Evolutionary conservation across 92 coral and sea anemone genomes (phyloP).

Genomic region (Palythoa grandiflora): DNA sequence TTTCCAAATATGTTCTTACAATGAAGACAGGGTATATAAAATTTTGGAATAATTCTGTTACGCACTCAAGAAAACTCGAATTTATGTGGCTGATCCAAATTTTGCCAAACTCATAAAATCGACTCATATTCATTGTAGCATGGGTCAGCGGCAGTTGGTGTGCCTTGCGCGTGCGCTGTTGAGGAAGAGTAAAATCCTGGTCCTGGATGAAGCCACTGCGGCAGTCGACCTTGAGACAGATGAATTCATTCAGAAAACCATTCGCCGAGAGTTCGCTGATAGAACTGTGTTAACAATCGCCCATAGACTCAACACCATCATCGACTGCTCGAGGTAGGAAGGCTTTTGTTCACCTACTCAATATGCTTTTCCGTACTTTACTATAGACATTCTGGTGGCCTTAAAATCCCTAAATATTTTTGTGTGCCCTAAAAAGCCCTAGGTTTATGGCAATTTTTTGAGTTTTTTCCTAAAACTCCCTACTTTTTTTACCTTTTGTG

Average conservation of each 20-base stretch:
- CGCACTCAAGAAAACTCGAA: too few relatives aligned
- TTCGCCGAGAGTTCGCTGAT: conserved; percentile 94
- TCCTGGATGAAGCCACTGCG: conserved; percentile 97
- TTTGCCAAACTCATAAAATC: neutral
- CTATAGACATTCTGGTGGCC: neutral
- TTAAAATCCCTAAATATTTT: too few relatives aligned
- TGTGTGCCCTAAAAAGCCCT: too few relatives aligned
- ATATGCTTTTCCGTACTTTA: too few relatives aligned
- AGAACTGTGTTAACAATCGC: conserved; percentile 94
- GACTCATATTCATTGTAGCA: conserved; percentile 42
- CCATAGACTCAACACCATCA: conserved; percentile 93
- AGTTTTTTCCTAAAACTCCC: too few relatives aligned
- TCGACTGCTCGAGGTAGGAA: conserved; percentile 84
- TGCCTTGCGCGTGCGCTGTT: conserved; percentile 96
- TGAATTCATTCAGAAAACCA: conserved; percentile 93
- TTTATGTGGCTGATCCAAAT: neutral
- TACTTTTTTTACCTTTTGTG: too few relatives aligned
- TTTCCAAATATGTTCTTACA: too few relatives aligned
- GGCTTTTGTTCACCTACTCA: neutral
- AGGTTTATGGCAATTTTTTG: too few relatives aligned
- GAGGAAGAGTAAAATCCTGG: conserved; percentile 83
- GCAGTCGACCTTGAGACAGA: conserved; percentile 97
- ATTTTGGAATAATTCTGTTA: too few relatives aligned
- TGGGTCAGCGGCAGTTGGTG: conserved; percentile 96
- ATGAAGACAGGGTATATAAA: too few relatives aligned